Evolutionary conservation across 2,797 vertebrate genomes (phyloP).

Genomic region (Setipinna tenuifilis): DNA sequence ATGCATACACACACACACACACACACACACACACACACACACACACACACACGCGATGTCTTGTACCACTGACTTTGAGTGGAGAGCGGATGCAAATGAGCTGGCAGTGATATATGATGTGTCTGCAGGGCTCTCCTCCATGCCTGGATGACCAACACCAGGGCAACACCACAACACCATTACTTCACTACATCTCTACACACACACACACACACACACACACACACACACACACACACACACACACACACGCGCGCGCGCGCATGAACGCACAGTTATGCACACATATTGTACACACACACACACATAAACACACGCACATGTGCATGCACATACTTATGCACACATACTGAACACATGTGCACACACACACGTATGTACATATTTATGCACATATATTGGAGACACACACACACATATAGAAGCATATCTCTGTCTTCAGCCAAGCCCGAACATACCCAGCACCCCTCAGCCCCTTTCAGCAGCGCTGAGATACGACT

Average conservation of each 20-base stretch:
- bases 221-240: slow-evolving; percentile 6
- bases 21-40: background rate
- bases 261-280: background rate
- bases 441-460: no score
- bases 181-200: background rate
- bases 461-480: no score
- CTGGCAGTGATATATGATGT: background rate
- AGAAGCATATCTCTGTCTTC: no score
- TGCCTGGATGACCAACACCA: background rate
- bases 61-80: background rate
- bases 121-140: background rate
- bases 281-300: background rate
- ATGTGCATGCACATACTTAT: background rate
- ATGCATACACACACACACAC: background rate
- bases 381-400: slow-evolving; percentile 9
- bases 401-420: background rate
- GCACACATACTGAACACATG: background rate
- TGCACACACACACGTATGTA: no score
- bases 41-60: background rate
- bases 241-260: background rate
- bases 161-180: background rate
- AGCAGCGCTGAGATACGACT: no score
- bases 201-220: background rate
- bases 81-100: background rate
- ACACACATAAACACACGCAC: slow-evolving; percentile 24